These are phyloP conservation scores for Eulemur coronatus DNA, from an alignment of 2,797 vertebrate genomes.

Conservation along the genomic window DNA sequence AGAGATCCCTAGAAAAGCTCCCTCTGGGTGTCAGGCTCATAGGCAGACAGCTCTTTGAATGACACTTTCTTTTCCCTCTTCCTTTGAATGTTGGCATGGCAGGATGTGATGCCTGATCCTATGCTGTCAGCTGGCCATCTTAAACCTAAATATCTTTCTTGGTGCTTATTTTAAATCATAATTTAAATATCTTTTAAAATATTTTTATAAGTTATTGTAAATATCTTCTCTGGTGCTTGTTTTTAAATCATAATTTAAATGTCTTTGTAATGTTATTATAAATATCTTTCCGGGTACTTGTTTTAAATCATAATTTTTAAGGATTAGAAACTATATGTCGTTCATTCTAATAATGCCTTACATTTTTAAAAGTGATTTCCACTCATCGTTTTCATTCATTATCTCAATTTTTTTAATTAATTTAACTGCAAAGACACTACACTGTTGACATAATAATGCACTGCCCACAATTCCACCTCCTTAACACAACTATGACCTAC, in stretches of 20 bases:
- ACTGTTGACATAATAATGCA: neutral
- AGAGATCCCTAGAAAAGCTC: neutral
- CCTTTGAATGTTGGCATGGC: neutral
- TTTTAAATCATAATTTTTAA: neutral
- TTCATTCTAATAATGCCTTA: slow-evolving; percentile 5
- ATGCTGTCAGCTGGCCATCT: neutral
- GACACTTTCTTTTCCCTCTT: neutral
- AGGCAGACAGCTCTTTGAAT: neutral
- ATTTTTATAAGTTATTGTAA: neutral
- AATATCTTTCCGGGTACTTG: neutral
- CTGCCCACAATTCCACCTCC: neutral
- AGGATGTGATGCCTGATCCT: neutral
- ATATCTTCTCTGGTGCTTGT: neutral
- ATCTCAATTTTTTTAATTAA: neutral
- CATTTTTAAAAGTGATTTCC: slow-evolving; percentile 3
- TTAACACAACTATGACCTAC: neutral
- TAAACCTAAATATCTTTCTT: neutral
- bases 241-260: no score
- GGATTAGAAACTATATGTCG: neutral
- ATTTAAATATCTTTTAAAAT: neutral
- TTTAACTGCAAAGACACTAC: neutral
- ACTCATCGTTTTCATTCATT: neutral
- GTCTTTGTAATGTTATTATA: neutral
- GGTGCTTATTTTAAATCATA: neutral
- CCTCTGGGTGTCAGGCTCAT: neutral